These are phyloP conservation scores for Polylopha cassiicola DNA, from an alignment of 2,888 invertebrate species.

Conservation along the genomic window DNA sequence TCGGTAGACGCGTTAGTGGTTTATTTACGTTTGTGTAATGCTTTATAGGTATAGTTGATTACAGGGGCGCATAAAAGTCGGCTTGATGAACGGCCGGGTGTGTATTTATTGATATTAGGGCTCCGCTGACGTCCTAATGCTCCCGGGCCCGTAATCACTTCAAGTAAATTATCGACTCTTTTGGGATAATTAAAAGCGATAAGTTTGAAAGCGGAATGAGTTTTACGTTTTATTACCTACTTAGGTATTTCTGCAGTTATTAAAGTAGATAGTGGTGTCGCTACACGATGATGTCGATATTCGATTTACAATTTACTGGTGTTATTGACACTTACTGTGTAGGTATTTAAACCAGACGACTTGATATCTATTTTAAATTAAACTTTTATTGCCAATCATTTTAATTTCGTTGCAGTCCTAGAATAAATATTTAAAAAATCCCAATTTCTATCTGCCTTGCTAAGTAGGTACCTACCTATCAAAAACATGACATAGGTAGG, in stretches of 20 bases:
- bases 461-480: no score
- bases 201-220: constrained; percentile 13
- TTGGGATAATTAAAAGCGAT: constrained; percentile 13
- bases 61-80: constrained; percentile 33
- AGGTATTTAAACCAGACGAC: constrained; percentile 1
- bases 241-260: constrained; percentile 9
- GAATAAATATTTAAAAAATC: constrained; percentile 4
- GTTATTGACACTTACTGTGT: neutral
- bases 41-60: constrained; percentile 42
- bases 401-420: no score
- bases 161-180: constrained; percentile 20
- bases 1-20: constrained; percentile 34
- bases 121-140: constrained; percentile 30
- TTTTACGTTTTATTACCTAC: constrained; percentile 16
- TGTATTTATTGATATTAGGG: constrained; percentile 30
- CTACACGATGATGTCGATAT: constrained; percentile 2
- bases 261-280: constrained; percentile 10
- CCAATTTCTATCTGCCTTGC: no score
- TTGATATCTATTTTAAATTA: no score
- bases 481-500: no score
- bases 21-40: constrained; percentile 41
- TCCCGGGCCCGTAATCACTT: constrained; percentile 22
- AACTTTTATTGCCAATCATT: no score
- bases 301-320: constrained; percentile 9
- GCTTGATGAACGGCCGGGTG: constrained; percentile 24